These are phyloP conservation scores for Tethea ocularis DNA, from an alignment of 2,888 invertebrate species.

Conservation along the genomic window DNA sequence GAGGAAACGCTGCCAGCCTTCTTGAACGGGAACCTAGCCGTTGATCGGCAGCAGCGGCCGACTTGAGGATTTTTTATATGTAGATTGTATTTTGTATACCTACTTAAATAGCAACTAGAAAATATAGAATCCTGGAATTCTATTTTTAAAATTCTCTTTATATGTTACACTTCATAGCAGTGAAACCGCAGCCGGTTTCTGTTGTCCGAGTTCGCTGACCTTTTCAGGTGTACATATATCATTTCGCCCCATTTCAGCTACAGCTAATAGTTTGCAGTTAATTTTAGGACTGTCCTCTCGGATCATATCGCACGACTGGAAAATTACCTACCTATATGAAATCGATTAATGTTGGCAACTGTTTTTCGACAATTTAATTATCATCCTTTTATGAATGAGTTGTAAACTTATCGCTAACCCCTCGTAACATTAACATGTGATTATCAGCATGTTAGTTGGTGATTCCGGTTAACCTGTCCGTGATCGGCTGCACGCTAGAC, in stretches of 20 bases:
- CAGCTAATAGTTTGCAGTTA: constrained; percentile 21
- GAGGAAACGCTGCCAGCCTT: no score
- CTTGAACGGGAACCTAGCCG: no score
- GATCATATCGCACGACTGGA: background rate
- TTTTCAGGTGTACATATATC: constrained; percentile 38
- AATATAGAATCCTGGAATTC: no score
- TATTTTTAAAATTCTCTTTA: no score
- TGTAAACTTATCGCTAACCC: constrained; percentile 36
- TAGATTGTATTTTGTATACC: no score
- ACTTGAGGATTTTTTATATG: no score
- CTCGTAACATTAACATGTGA: constrained; percentile 44
- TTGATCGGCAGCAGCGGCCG: no score
- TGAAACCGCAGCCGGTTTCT: constrained; percentile 1
- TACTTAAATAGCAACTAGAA: no score
- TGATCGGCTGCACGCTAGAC: constrained; percentile 53
- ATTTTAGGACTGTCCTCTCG: background rate
- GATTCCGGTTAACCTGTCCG: constrained; percentile 54
- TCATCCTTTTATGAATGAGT: constrained; percentile 33
- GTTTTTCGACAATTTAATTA: constrained; percentile 12
- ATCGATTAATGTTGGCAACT: background rate
- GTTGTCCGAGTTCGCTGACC: constrained; percentile 42
- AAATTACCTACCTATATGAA: background rate
- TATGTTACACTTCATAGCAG: no score
- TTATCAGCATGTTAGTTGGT: constrained; percentile 53
- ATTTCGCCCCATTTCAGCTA: constrained; percentile 22